Percentiles rank a stretch among this genome's conserved stretches.
These are phyloP conservation scores for Karalla daura DNA, from an alignment of 2,797 vertebrate species.

Conservation along the genomic window DNA sequence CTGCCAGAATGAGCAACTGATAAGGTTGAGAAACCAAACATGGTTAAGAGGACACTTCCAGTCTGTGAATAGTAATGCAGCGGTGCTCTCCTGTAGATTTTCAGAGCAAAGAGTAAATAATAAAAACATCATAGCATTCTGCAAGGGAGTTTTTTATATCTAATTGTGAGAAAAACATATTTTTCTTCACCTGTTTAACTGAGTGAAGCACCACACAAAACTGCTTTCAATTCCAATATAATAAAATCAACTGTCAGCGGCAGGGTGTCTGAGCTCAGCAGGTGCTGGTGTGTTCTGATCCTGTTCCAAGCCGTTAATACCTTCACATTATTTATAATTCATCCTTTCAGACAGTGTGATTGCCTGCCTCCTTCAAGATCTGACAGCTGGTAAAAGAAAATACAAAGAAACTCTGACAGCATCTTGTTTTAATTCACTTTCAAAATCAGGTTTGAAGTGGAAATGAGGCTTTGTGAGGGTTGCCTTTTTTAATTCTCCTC, in stretches of 20 bases:
- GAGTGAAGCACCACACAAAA: conserved; percentile 4
- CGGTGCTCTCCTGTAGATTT: conserved; percentile 35
- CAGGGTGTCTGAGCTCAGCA: conserved; percentile 28
- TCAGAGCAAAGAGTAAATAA: conserved; percentile 62
- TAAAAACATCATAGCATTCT: conserved; percentile 18
- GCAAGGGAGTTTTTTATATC: not conserved
- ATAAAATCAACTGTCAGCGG: conserved; percentile 40
- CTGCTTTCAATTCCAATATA: conserved; percentile 23
- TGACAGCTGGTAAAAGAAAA: conserved; percentile 10
- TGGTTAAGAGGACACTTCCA: conserved; percentile 11
- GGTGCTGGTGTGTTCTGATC: conserved; percentile 30
- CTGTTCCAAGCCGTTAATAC: conserved; percentile 37
- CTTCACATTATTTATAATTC: conserved; percentile 46
- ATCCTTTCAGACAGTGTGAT: conserved; percentile 23
- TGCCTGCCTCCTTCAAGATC: conserved; percentile 13
- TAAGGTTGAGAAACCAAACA: conserved; percentile 70
- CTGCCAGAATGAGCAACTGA: conserved; percentile 11
- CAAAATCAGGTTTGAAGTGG: conserved; percentile 3
- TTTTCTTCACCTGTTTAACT: not conserved
- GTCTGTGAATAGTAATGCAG: conserved; percentile 56
- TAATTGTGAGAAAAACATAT: conserved; percentile 23
- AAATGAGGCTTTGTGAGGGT: not conserved
- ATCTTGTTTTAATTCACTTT: conserved; percentile 16
- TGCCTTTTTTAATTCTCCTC: not conserved
- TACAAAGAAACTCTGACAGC: conserved; percentile 13